These are phyloP conservation scores for Myotis findleyi DNA, from an alignment of 2,797 vertebrate genomes.

Conservation along the genomic window DNA sequence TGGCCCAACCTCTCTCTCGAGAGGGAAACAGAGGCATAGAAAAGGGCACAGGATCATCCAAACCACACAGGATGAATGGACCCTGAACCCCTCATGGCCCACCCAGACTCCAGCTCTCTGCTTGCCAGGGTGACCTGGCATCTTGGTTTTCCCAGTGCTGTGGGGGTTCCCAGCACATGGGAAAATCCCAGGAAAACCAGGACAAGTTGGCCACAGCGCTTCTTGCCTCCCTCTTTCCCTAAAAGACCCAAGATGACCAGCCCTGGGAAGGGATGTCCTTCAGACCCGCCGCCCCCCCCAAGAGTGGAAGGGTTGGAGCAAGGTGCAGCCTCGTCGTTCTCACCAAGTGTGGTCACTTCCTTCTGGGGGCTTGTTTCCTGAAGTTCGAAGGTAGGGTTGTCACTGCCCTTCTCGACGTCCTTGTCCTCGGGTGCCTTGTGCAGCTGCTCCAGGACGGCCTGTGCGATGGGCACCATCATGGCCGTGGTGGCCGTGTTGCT, in stretches of 20 bases:
- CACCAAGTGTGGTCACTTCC: constrained; percentile 67
- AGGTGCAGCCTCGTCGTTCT: constrained; percentile 9
- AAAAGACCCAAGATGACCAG: not conserved
- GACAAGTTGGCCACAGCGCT: not conserved
- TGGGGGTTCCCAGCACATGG: not conserved
- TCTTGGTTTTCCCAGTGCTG: not conserved
- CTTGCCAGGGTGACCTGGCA: not conserved
- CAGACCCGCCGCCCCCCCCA: not conserved
- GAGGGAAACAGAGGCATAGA: constrained; percentile 12
- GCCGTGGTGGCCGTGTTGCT: constrained; percentile 97
- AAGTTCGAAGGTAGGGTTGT: constrained; percentile 85
- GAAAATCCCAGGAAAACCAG: not conserved
- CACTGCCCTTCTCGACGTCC: constrained; percentile 15
- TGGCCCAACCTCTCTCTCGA: not conserved
- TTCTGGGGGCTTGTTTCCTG: constrained; percentile 76
- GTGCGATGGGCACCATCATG: constrained; percentile 97
- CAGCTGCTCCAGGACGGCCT: constrained; percentile 93
- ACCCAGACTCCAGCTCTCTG: not conserved
- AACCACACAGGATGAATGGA: not conserved
- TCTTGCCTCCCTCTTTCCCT: not conserved
- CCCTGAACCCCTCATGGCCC: not conserved
- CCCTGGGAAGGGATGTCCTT: not conserved
- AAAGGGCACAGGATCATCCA: not conserved
- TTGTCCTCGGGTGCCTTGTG: accelerated
- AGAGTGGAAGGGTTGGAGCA: not conserved